A percentile compares a stretch with the other conserved stretches of the same genome.
Evolutionary conservation across 2,797 vertebrate species (phyloP).

Genomic region (Syngnathus acus): DNA sequence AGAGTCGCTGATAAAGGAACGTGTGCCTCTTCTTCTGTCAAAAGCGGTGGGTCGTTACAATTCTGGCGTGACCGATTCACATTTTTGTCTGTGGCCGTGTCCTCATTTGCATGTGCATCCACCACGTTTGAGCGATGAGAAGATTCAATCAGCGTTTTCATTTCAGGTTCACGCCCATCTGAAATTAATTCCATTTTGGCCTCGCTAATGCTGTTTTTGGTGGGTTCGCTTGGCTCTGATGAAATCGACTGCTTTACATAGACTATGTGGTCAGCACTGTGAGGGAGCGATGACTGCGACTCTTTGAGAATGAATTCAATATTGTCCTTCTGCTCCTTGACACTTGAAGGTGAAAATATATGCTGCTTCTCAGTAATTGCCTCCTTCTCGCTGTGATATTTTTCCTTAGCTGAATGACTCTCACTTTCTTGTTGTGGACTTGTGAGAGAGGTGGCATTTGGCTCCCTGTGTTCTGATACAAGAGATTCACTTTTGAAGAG

Average conservation of each 20-base stretch:
- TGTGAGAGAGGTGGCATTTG: conserved; percentile 39
- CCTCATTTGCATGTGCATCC: conserved; percentile 31
- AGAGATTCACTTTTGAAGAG: conserved; percentile 57
- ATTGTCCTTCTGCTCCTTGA: conserved; percentile 55
- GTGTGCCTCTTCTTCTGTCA: conserved; percentile 51
- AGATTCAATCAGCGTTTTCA: conserved; percentile 34
- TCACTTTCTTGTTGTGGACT: conserved; percentile 56
- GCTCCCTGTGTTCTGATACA: conserved; percentile 40
- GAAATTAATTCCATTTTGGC: conserved; percentile 35
- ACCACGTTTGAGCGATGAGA: conserved; percentile 34
- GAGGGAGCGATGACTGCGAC: conserved; percentile 49
- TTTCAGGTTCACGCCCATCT: conserved; percentile 35
- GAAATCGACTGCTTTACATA: conserved; percentile 50
- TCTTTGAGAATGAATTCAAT: conserved; percentile 60
- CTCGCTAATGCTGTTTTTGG: conserved; percentile 38
- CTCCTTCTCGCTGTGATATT: conserved; percentile 50
- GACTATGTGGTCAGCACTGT: conserved; percentile 42
- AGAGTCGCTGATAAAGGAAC: conserved; percentile 20
- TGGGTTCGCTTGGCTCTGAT: conserved; percentile 40
- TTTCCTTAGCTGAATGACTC: conserved; percentile 45
- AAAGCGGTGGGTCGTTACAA: conserved; percentile 50
- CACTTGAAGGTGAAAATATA: conserved; percentile 62
- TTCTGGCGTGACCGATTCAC: conserved; percentile 32
- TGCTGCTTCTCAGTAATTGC: conserved; percentile 55
- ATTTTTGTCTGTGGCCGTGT: conserved; percentile 24